Evolutionary conservation across 2,888 invertebrate species (phyloP).

Genomic region (Aleiodes leptofemur): DNA sequence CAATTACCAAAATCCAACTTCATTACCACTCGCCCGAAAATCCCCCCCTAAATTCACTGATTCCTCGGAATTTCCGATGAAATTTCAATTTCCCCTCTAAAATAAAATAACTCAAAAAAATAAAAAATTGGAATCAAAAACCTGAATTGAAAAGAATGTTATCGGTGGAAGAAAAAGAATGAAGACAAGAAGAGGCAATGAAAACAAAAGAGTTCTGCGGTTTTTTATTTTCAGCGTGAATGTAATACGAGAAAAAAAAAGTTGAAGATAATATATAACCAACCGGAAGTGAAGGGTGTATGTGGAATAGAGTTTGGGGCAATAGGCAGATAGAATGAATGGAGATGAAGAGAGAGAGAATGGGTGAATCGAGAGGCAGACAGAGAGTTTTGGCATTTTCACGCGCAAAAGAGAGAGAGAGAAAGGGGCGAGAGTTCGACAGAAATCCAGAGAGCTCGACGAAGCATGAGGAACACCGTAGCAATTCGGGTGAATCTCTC

Average conservation of each 20-base stretch:
- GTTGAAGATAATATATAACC: constrained; percentile 27
- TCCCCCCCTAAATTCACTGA: no score
- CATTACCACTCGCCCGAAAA: no score
- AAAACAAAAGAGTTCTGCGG: background rate
- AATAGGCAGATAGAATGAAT: constrained; percentile 48
- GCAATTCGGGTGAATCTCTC: constrained; percentile 37
- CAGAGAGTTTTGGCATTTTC: no score
- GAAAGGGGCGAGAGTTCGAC: constrained; percentile 17
- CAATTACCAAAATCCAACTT: no score
- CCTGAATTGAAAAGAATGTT: no score
- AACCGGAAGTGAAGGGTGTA: constrained; percentile 24
- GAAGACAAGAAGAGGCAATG: background rate
- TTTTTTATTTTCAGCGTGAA: constrained; percentile 11
- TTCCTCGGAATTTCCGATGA: background rate
- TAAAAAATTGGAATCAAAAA: no score
- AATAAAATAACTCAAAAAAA: no score
- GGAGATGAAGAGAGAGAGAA: constrained; percentile 32
- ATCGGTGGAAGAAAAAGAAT: no score
- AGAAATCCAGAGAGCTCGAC: constrained; percentile 34
- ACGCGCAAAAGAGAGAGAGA: constrained; percentile 30
- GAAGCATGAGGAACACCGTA: constrained; percentile 32
- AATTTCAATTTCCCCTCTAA: background rate
- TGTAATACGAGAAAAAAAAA: constrained; percentile 20
- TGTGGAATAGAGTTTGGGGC: constrained; percentile 41
- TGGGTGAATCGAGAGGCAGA: constrained; percentile 28